Percentiles rank a stretch among this genome's conserved stretches.
Conservation (phyloP, 2,797 vertebrate genomes). For the Smutsia gigantea region DNA sequence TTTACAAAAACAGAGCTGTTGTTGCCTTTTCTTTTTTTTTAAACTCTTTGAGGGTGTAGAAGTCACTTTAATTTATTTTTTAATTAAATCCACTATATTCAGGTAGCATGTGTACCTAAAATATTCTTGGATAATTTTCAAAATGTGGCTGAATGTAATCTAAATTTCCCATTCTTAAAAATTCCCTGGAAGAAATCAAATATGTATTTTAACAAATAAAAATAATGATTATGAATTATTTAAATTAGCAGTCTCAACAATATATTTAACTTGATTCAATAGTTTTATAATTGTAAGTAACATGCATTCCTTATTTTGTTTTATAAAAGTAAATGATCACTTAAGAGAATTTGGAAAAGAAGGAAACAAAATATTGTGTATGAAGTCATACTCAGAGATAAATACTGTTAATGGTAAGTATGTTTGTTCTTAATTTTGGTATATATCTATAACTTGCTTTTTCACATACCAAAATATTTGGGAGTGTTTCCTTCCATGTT, state of each 20-base stretch:
- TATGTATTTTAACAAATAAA: constrained; percentile 23
- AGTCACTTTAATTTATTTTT: background rate
- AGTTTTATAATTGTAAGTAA: constrained; percentile 22
- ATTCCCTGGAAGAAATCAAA: background rate
- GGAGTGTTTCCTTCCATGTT: background rate
- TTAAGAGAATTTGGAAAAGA: constrained; percentile 18
- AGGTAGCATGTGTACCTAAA: background rate
- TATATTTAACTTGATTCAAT: constrained; percentile 37
- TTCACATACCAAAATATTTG: background rate
- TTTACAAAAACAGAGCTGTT: constrained; percentile 33
- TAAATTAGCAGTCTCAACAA: background rate
- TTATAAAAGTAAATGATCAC: background rate
- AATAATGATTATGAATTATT: background rate
- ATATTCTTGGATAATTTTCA: background rate
- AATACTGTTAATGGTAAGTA: background rate
- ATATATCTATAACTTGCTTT: background rate
- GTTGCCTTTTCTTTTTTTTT: constrained; percentile 34
- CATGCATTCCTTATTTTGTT: constrained; percentile 30
- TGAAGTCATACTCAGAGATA: background rate
- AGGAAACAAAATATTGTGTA: background rate
- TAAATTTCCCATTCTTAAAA: constrained; percentile 25
- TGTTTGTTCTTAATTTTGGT: background rate
- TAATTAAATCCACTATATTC: background rate
- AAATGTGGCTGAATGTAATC: background rate
- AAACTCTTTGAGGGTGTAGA: constrained; percentile 39